Percentiles rank a stretch among this genome's conserved stretches.
Evolutionary conservation across 2,113 vertebrate genomes (phyloP).

Genomic region (Caracal caracal): DNA sequence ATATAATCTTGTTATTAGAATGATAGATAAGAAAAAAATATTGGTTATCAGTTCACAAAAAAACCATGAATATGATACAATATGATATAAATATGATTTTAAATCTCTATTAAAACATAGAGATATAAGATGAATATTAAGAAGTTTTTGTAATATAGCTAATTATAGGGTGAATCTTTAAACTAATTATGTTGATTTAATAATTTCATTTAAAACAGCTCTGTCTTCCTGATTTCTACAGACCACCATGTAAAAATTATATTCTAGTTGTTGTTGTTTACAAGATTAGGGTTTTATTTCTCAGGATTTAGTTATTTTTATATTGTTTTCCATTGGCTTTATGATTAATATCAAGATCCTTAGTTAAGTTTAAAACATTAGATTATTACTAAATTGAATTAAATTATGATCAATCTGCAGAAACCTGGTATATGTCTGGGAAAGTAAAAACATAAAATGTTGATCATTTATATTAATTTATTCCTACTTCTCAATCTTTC

Average conservation of each 20-base stretch:
- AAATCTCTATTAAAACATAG: not conserved
- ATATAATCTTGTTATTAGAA: not conserved
- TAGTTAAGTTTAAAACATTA: not conserved
- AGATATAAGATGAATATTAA: not conserved
- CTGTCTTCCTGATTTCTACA: not conserved
- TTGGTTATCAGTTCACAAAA: not conserved
- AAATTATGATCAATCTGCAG: not conserved
- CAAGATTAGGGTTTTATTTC: not conserved
- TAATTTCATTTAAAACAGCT: not conserved
- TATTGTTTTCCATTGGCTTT: not conserved
- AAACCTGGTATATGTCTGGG: not conserved
- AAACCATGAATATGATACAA: too few species aligned
- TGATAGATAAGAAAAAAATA: not conserved
- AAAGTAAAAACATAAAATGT: not conserved
- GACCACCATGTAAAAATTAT: not conserved
- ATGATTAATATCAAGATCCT: not conserved
- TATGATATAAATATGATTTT: too few species aligned
- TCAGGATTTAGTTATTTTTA: not conserved
- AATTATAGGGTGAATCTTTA: not conserved
- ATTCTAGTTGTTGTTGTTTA: not conserved
- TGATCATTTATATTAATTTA: not conserved
- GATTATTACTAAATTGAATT: not conserved
- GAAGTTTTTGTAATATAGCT: not conserved
- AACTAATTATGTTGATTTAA: not conserved
- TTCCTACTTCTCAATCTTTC: not conserved